Base-by-base conservation (phyloP, 2,113 vertebrate species). In the Antechinus stuartii region DNA sequence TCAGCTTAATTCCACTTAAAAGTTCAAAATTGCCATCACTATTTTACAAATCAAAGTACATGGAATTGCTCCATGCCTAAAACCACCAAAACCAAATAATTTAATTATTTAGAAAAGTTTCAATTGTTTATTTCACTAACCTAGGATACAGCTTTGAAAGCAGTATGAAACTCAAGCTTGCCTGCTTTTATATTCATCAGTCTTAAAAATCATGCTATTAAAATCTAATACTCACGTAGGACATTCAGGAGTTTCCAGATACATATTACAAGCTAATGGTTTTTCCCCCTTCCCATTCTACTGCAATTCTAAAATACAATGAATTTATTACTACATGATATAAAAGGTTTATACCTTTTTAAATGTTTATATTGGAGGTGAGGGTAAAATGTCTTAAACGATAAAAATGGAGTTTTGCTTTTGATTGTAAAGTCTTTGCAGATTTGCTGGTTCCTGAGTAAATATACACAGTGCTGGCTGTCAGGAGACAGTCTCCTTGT, bases 381-480 rank as follows among this genome's bases (percentile, higher is more conserved):
- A 98, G 97, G 98, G 97, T 97, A 98, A 95, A 96, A 97, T 96
- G 84, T 93, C 96, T 96, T 97, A 91, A 94, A 96, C 93, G 95
- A 97, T 91, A 96, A 96, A 95, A 96, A 96, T 50, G 91, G 97
- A 96, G 91, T 52, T 98, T 97, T 97, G 90, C 93, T 90, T 98
- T 98, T 93, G 90, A 16, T 96, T 97, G 97, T 94, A 96, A 96
- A 27, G 96, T 90, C 98, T 98, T 96, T 98, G 98, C 98, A 97
- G 97, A 93, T 95, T 94, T 96, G 96, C 91, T 98, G 97, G 47
- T 96, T 98, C 98, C 99, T 98, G 99, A 99, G 99, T 91, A 97
- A 93, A 94, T 96, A 95, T 76, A 97, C 94, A 98, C 98, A 98
- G 98, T 96, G 98, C 98, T 97, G 98, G 97, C 98, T 98, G 97